Evolutionary conservation across 2,888 invertebrate species (phyloP).

Genomic region (Gasteruption jaculator): DNA sequence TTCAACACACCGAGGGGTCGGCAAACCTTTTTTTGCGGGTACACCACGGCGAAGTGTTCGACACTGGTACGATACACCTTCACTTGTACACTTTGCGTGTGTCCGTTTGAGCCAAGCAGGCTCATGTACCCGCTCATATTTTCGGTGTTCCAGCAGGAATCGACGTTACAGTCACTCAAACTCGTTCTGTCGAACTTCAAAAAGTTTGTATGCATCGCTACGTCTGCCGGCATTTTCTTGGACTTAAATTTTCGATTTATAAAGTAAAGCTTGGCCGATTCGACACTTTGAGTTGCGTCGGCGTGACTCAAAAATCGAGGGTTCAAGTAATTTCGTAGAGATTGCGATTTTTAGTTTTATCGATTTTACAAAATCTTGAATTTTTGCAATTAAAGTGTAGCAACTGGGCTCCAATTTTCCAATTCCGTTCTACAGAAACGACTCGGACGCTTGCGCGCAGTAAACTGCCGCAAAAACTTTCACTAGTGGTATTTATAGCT

Average conservation of each 20-base stretch:
- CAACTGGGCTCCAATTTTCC: too few relatives aligned
- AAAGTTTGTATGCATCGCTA: constrained; percentile 45
- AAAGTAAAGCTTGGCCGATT: too few relatives aligned
- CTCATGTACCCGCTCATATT: constrained; percentile 63
- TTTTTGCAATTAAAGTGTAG: too few relatives aligned
- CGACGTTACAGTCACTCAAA: constrained; percentile 40
- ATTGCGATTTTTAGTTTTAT: too few relatives aligned
- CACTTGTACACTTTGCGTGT: constrained; percentile 60
- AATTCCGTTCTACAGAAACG: neutral
- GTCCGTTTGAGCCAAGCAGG: constrained; percentile 57
- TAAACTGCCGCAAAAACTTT: constrained; percentile 28
- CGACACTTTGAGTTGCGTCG: neutral
- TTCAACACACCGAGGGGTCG: constrained; percentile 62
- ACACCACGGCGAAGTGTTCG: constrained; percentile 65
- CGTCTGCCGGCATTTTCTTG: constrained; percentile 50
- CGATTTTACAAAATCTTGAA: too few relatives aligned
- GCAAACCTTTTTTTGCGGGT: constrained; percentile 62
- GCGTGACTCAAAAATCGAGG: neutral
- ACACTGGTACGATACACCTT: constrained; percentile 62
- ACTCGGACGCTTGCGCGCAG: constrained; percentile 11
- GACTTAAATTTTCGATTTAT: too few relatives aligned
- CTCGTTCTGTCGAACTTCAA: constrained; percentile 40
- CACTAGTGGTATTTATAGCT: constrained; percentile 30
- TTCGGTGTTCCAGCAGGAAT: constrained; percentile 57
- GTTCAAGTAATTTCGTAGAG: neutral